Base-by-base conservation (phyloP, 2,113 vertebrate genomes). In the Tautogolabrus adspersus region DNA sequence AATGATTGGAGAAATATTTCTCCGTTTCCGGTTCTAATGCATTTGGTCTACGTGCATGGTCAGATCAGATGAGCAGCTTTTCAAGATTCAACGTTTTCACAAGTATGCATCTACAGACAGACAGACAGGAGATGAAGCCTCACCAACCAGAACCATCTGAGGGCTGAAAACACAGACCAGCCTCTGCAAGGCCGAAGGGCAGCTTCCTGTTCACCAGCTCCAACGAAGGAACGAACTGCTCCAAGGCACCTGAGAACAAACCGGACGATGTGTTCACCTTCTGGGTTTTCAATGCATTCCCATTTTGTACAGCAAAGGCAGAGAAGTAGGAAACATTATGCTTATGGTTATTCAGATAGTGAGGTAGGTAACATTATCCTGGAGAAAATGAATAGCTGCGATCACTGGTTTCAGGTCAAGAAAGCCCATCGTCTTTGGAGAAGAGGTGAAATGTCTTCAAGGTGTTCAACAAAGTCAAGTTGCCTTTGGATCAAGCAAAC, bases 171-270 rank as follows among this genome's bases (percentile, higher is more conserved):
- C 97, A 98, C 49, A 94, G 87, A 56, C 97, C 97, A 30, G 93
- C 88, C 60, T 99, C 96, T 77, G 97, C 96, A 10, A 98, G 92
- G 68, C 98, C 97, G 54, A 95, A 98, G 0, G 97, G 97, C 2
- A 99, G 83, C 75, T 93, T 97, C 85, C 77, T 95, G 91, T 96
- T 97, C 68, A 96, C 92, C 90, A 99, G 61, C 68, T 96, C 95
- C 79, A 98, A 68, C 13, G 93, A 96, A 40, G 89, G 91, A n/a
- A 89, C 64, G 18, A 96, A 97, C 0, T 96, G 96, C 0, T 93
- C 81, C 82, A 99, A 81, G 15, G 96, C 95, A 82, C 97, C 98
- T 99, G 85, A 38, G 3, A 79, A 68, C 34, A 69, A 65, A 56
- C 18, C 10, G 34, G 4, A 47, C 18, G n/a, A n/a, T n/a, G n/a